Base-by-base conservation (phyloP, 2,113 vertebrate species). In the Charadrius vociferus region DNA sequence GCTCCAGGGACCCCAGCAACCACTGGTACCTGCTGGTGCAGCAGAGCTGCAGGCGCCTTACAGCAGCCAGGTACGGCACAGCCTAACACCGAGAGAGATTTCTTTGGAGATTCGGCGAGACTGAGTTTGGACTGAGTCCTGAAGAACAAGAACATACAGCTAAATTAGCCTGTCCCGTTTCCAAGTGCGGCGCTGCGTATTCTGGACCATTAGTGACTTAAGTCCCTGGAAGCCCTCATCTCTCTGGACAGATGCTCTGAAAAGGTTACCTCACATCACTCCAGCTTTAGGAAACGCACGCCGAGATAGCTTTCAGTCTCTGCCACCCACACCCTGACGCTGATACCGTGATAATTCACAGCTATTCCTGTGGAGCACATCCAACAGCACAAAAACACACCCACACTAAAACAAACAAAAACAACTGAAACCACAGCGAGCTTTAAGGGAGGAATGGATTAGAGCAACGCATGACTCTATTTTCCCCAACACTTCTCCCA, bases 401-500 rank as follows among this genome's bases (percentile, higher is more conserved):
- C 37, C 29, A 52, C 45, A 53, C n/a, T 36, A 56, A 78, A 81
- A 59, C 70, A 85, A 88, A 66, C 79, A 72, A 6, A 53, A 67
- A 0, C 75, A 58, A 7, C 75, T 2, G 14, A 59, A 41, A 21
- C 27, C 82, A 19, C 90, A 39, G 72, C 10, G 8, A 71, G 52
- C 47, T 71, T 39, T 20, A 5, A 8, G 50, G 88, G 39, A 77
- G 90, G 79, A n/a, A 81, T 43, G 94, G 88, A 50, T 67, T 14
- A 45, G 77, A 45, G 34, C 53, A 32, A 59, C 4, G 7, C 93
- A 61, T 55, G 83, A 26, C 63, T 79, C 77, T 67, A 26, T 83
- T 86, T 93, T 74, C 92, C 90, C 97, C 94, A 47, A 55, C 93
- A 55, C 82, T 86, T 90, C 90, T 95, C 91, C 80, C 92, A 66